A percentile compares a stretch with the other conserved stretches of the same genome.
Conservation (phyloP, 2,888 invertebrate genomes). For the Peribatodes rhomboidaria region DNA sequence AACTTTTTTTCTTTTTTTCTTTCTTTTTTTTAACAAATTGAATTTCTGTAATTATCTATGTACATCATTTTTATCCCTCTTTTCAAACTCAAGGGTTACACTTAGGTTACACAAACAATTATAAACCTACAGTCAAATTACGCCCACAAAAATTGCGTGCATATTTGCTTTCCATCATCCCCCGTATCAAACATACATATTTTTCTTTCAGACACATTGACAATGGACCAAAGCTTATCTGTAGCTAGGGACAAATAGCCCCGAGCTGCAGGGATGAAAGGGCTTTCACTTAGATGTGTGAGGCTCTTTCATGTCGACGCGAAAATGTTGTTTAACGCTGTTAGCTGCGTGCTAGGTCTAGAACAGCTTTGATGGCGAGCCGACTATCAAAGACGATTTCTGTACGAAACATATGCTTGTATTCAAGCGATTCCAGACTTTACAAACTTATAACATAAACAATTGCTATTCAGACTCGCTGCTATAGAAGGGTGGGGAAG, state of each 20-base stretch:
- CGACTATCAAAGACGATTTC: conserved; percentile 7
- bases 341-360: conserved; percentile 15
- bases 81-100: background rate
- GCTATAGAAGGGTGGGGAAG: background rate
- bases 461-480: conserved; percentile 1
- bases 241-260: conserved; percentile 60
- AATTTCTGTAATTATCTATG: too few species aligned
- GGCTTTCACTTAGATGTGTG: conserved; percentile 56
- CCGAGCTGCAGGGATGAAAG: conserved; percentile 56
- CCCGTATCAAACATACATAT: conserved; percentile 34
- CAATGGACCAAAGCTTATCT: conserved; percentile 59
- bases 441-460: background rate
- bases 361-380: conserved; percentile 6
- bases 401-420: conserved; percentile 5
- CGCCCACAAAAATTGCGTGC: conserved; percentile 6
- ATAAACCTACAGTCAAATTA: background rate
- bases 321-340: conserved; percentile 28
- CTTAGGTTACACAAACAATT: conserved; percentile 2
- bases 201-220: conserved; percentile 46
- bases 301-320: conserved; percentile 51
- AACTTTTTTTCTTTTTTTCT: too few species aligned
- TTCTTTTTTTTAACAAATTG: too few species aligned
- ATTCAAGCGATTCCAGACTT: conserved; percentile 11
- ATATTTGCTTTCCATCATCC: conserved; percentile 36
- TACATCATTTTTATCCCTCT: too few species aligned